Percentiles rank a stretch among this genome's conserved stretches.
Conservation (phyloP, 2,888 invertebrate genomes). For the Zeuzera pyrina region DNA sequence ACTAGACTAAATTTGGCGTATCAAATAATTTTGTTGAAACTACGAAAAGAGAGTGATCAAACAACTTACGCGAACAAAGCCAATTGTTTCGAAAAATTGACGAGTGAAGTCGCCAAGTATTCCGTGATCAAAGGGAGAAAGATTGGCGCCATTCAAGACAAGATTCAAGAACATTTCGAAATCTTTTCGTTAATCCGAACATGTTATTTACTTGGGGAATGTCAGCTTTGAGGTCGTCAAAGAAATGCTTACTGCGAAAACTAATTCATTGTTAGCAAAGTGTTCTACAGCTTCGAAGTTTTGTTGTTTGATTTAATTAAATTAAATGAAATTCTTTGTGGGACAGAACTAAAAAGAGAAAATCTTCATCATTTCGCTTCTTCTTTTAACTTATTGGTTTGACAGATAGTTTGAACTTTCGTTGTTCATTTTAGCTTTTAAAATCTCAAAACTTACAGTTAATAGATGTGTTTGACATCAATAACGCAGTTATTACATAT, state of each 20-base stretch:
- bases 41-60: slow-evolving; percentile 35
- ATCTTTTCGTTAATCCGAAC: slow-evolving; percentile 31
- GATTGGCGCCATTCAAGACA: slow-evolving; percentile 29
- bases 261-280: slow-evolving; percentile 53
- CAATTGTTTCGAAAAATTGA: slow-evolving; percentile 41
- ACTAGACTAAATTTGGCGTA: slow-evolving; percentile 35
- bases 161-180: slow-evolving; percentile 28
- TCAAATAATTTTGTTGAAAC: slow-evolving; percentile 32
- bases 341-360: too few species aligned
- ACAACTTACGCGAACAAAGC: slow-evolving; percentile 36
- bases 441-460: too few species aligned
- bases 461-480: too few species aligned
- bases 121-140: slow-evolving; percentile 46
- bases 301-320: slow-evolving; percentile 49
- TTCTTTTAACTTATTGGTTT: too few species aligned
- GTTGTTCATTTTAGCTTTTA: too few species aligned
- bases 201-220: slow-evolving; percentile 60
- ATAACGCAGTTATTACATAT: too few species aligned
- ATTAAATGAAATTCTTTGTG: slow-evolving; percentile 9
- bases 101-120: slow-evolving; percentile 41
- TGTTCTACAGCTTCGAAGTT: slow-evolving; percentile 27
- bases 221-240: slow-evolving; percentile 48
- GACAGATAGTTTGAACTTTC: too few species aligned
- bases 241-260: slow-evolving; percentile 27
- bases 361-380: too few species aligned